Conservation (phyloP, 2,113 vertebrate species). For the Cheilinus undulatus region DNA sequence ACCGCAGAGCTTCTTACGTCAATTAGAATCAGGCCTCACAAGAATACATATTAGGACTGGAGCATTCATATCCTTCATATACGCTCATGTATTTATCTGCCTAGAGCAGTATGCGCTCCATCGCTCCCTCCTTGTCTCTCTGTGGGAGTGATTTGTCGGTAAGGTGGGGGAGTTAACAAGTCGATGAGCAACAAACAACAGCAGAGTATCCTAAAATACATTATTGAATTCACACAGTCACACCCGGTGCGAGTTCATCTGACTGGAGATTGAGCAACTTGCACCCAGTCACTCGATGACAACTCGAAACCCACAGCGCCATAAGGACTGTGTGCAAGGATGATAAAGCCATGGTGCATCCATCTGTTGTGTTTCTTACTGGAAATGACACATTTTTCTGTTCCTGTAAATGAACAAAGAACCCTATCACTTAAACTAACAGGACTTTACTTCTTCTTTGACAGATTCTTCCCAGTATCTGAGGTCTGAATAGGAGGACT, state of each 20-base stretch:
- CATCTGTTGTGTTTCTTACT: conserved; percentile 65
- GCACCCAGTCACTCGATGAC: conserved; percentile 54
- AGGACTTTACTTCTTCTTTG: background rate
- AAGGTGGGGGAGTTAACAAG: conserved; percentile 66
- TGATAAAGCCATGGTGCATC: conserved; percentile 55
- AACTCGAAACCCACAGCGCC: conserved; percentile 54
- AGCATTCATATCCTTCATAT: background rate
- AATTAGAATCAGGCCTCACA: conserved; percentile 33
- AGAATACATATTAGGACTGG: conserved; percentile 20
- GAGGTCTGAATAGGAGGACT: conserved; percentile 13
- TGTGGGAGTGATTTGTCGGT: conserved; percentile 60
- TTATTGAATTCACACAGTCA: conserved; percentile 32
- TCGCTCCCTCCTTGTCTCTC: conserved; percentile 39
- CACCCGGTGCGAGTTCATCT: conserved; percentile 51
- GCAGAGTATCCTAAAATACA: conserved; percentile 64
- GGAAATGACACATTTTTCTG: conserved; percentile 30
- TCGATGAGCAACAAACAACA: conserved; percentile 62
- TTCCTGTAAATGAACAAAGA: conserved; percentile 19
- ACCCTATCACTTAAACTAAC: conserved; percentile 3
- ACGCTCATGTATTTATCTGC: background rate
- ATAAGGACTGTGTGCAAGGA: conserved; percentile 55
- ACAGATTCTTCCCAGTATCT: conserved; percentile 52
- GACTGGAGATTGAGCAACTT: conserved; percentile 68
- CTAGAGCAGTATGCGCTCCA: conserved; percentile 22
- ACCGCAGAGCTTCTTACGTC: conserved; percentile 39